These are phyloP conservation scores for Apodemus agrarius DNA, from an alignment of 2,797 vertebrate genomes.

Conservation along the genomic window DNA sequence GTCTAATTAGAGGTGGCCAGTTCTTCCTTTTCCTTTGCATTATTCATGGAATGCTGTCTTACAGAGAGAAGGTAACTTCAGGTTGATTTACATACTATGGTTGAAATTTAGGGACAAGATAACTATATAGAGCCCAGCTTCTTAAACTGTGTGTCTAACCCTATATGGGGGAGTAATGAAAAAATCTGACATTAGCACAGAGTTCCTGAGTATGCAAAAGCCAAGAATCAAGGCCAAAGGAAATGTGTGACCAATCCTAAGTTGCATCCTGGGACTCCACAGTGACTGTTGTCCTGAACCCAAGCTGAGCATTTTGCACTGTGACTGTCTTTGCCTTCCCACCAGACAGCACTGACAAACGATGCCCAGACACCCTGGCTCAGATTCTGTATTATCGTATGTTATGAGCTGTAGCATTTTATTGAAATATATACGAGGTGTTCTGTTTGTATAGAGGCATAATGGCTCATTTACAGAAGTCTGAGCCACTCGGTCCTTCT, in stretches of 20 bases:
- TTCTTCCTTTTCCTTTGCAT: slow-evolving; percentile 27
- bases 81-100: background rate
- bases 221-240: background rate
- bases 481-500: too few relatives aligned
- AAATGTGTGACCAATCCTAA: background rate
- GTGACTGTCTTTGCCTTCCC: too few relatives aligned
- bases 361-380: background rate
- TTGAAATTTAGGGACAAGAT: background rate
- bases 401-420: background rate
- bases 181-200: background rate
- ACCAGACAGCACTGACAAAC: too few relatives aligned
- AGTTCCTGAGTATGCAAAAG: background rate
- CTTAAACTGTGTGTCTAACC: background rate
- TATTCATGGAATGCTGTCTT: background rate
- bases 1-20: background rate
- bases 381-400: background rate
- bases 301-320: too few relatives aligned
- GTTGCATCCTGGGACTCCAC: background rate
- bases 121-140: background rate
- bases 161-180: too few relatives aligned
- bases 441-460: background rate
- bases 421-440: background rate
- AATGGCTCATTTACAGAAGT: background rate
- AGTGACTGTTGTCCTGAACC: background rate
- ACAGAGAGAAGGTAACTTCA: background rate